These are phyloP conservation scores for Mesocentrotus franciscanus DNA, from an alignment of 53 echinoderm and acorn worm genomes.

Conservation along the genomic window DNA sequence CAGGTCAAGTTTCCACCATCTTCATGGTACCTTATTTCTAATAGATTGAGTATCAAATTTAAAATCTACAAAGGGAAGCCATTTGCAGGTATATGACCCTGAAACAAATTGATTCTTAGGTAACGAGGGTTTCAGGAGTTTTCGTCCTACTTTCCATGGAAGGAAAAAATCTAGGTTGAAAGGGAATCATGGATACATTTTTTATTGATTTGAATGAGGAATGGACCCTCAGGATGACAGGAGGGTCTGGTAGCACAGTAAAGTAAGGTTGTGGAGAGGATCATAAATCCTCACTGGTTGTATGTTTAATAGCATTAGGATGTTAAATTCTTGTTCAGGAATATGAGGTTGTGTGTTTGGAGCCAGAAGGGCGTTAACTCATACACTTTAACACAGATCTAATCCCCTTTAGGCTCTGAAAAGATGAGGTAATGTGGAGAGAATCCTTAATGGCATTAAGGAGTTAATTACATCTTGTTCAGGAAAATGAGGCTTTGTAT, in stretches of 20 bases:
- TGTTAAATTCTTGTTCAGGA: background rate
- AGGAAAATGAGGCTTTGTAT: no score
- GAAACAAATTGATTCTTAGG: slow-evolving; percentile 11
- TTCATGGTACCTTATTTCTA: background rate
- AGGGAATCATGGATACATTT: background rate
- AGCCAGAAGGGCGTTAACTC: no score
- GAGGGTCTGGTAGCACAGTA: background rate
- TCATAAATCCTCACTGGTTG: background rate
- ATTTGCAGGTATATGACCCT: background rate
- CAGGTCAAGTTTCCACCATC: background rate
- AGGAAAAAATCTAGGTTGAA: background rate
- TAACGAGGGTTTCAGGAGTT: background rate
- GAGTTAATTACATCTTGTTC: no score
- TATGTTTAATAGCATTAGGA: background rate
- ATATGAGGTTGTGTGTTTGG: no score
- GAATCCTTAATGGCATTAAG: no score
- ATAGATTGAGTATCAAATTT: background rate
- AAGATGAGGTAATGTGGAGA: no score
- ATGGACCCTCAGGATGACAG: background rate
- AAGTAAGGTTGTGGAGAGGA: background rate
- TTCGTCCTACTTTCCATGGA: background rate
- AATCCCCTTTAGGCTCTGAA: no score
- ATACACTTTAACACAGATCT: no score
- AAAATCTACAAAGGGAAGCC: background rate
- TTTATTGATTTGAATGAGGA: background rate